phyloP scores from a whole-genome alignment of 2,113 vertebrate species.

The Ageneiosus marmoratus region DNA sequence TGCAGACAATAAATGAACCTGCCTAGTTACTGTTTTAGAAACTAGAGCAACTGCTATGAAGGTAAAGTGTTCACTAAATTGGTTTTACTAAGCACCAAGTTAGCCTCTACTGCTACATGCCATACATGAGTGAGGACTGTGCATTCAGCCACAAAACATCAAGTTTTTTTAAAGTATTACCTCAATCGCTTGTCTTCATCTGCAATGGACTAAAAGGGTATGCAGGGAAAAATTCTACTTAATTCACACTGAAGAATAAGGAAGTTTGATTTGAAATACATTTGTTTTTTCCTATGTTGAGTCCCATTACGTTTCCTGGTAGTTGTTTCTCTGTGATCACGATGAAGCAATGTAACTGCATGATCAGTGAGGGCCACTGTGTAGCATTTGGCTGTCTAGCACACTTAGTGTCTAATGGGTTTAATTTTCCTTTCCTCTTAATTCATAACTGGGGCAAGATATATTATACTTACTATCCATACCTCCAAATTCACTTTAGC shows the following conservation, averaged over 20 bases:
- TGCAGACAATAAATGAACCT: constrained; percentile 7
- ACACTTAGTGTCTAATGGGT: background rate
- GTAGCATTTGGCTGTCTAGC: background rate
- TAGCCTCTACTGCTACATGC: constrained; percentile 30
- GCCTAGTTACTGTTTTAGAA: background rate
- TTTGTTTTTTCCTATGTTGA: constrained; percentile 1
- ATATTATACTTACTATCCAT: background rate
- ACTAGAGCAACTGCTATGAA: background rate
- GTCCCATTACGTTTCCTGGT: background rate
- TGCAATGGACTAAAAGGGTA: constrained; percentile 1
- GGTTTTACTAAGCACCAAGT: background rate
- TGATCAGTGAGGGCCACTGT: background rate
- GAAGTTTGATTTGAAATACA: background rate
- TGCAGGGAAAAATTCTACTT: background rate
- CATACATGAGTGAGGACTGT: constrained; percentile 1
- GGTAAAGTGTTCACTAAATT: constrained; percentile 6
- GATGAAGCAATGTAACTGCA: background rate
- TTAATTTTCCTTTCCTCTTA: background rate
- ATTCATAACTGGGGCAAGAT: background rate
- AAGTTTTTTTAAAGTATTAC: constrained; percentile 47
- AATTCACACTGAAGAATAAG: background rate
- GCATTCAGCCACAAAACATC: constrained; percentile 29
- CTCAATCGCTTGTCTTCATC: background rate
- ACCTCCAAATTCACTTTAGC: constrained; percentile 14
- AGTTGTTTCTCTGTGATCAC: background rate